These are phyloP conservation scores for Montipora sp. DNA, from an alignment of 64 coral and sea anemone species.

Conservation along the genomic window DNA sequence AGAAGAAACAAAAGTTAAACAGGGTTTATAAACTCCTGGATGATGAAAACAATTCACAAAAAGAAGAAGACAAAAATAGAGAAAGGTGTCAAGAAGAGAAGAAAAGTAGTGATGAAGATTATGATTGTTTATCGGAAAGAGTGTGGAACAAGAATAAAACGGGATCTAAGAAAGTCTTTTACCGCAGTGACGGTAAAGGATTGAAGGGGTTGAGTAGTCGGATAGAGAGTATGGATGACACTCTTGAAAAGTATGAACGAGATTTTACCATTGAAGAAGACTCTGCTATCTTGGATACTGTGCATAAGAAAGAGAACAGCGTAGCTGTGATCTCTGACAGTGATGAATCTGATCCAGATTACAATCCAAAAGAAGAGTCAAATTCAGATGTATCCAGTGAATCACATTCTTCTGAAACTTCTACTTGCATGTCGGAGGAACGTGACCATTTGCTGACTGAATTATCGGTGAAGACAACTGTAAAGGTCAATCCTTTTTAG, in stretches of 20 bases:
- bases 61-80: background rate
- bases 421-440: background rate
- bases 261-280: too few species aligned
- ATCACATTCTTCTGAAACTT: background rate
- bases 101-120: constrained; percentile 4
- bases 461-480: constrained; percentile 4
- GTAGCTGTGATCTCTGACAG: too few species aligned
- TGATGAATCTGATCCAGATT: too few species aligned
- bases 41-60: background rate
- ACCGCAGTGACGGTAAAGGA: too few species aligned
- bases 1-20: background rate
- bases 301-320: too few species aligned
- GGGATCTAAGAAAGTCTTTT: too few species aligned
- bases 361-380: background rate
- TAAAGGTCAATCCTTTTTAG: constrained; percentile 15
- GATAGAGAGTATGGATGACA: background rate
- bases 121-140: constrained; percentile 4
- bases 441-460: background rate
- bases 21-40: too few species aligned
- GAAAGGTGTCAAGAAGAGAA: background rate
- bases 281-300: too few species aligned
- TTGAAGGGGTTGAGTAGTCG: background rate
- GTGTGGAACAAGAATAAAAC: background rate
- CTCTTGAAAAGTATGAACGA: background rate
- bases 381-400: background rate